phyloP scores from a whole-genome alignment of 2,113 vertebrate species.

The Aptenodytes patagonicus region DNA sequence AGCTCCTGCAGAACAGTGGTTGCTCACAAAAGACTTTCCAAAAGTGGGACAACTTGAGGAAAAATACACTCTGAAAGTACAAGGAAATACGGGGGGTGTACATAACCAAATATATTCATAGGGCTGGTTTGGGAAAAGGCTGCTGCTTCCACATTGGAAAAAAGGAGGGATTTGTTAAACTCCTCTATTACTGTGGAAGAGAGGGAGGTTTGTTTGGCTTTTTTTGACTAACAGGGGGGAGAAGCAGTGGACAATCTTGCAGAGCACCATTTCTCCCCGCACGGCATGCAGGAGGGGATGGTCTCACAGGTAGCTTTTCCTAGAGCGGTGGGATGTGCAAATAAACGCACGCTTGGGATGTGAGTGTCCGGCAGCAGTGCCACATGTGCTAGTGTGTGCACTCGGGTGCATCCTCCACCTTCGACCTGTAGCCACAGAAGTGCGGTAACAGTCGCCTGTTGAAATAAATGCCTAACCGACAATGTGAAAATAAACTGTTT shows the following conservation, averaged over 20 bases:
- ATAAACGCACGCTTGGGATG: not conserved
- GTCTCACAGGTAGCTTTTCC: not conserved
- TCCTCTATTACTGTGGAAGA: not conserved
- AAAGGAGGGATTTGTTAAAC: not conserved
- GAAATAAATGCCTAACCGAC: not conserved
- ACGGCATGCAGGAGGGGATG: too few species aligned
- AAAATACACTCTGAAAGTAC: not conserved
- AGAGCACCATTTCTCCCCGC: not conserved
- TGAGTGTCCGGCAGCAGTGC: rapidly evolving
- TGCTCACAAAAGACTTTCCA: not conserved
- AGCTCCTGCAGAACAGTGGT: not conserved
- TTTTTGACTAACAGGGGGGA: not conserved
- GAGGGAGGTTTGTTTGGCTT: too few species aligned
- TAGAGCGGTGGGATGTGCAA: not conserved
- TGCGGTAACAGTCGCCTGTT: rapidly evolving
- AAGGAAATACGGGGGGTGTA: rapidly evolving
- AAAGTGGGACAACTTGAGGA: not conserved
- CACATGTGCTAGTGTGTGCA: rapidly evolving
- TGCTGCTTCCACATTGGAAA: rapidly evolving
- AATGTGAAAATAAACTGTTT: rapidly evolving
- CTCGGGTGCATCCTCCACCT: rapidly evolving
- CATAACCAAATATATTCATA: not conserved
- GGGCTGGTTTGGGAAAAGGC: not conserved
- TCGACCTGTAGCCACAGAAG: not conserved
- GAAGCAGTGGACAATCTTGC: not conserved